Evolutionary conservation across 2,888 invertebrate species (phyloP), one percentile per base, ranked within the genome.

Genomic region (Melipona bicolor): DNA sequence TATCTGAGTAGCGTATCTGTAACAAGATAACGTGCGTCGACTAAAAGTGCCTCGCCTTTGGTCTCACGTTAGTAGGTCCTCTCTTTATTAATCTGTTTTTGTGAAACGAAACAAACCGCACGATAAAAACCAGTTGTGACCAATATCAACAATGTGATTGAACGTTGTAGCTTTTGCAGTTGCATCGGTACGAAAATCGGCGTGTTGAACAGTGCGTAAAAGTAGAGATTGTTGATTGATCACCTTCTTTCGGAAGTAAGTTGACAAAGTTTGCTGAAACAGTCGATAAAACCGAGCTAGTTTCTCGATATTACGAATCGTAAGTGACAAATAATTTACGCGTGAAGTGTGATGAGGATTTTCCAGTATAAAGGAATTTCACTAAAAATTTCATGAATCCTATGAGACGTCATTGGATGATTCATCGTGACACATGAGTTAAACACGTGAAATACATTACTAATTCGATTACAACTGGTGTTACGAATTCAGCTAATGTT

Each of bases 1-100:
- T 93, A 92, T 92, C 92, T 91, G 89, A 83, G 54, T 85, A 83
- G 86, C 91, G 87, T 92, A 92, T 92, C 92, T 92, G 86, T 88
- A 86, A 86, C 76, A 83, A 90, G 92, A 92, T 92, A 92, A 92
- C 91, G 87, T 76, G 79, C 83, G 84, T 86, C 87, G 85, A 75
- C 86, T 89, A 86, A 85, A 88, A 89, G 87, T 87, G 86, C 90
- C 91, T 90, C 92, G 87, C 90, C 90, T 92, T 85, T 86, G 80
- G 56, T 61, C 76, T 78, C 78, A 62, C 68, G 80, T 79, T 71
- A 64, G 67, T 71, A 79, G 72, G 59, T 59, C 61, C n/a, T 4
- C 61, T 19, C 61, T 70, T 71, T 54, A 49, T 59, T 72, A 50
- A 49, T 49, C 27, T 11, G 70, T 73, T 67, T 71, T 62, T 4